phyloP scores from a whole-genome alignment of 2,113 vertebrate genomes.

The Alethe castanea region DNA sequence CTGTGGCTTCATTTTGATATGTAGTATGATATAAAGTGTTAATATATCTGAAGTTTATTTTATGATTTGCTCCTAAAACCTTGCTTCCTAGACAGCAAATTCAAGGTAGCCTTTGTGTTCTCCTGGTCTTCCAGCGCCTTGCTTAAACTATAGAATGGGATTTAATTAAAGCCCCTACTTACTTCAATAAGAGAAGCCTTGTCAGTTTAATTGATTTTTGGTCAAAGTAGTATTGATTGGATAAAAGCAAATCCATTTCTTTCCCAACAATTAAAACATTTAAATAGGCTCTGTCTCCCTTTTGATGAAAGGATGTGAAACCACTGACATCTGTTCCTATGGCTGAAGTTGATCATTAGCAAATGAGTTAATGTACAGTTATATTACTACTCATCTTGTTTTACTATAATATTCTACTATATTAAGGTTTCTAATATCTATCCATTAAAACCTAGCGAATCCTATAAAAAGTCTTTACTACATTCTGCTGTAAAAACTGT shows the following conservation, averaged over 20 bases:
- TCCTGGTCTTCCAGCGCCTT: background rate
- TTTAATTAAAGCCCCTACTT: slow-evolving; percentile 75
- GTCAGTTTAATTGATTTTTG: slow-evolving; percentile 77
- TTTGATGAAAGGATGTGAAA: slow-evolving; percentile 62
- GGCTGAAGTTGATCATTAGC: slow-evolving; percentile 66
- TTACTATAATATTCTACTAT: slow-evolving; percentile 43
- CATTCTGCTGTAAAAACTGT: background rate
- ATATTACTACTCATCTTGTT: slow-evolving; percentile 34
- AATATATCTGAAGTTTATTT: background rate
- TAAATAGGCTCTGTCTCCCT: slow-evolving; percentile 62
- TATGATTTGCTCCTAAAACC: background rate
- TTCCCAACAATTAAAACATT: slow-evolving; percentile 77
- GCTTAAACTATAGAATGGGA: slow-evolving; percentile 52
- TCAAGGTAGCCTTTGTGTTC: background rate
- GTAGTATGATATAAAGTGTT: background rate
- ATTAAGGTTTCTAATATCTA: slow-evolving; percentile 9
- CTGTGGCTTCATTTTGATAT: background rate
- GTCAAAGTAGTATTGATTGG: slow-evolving; percentile 77
- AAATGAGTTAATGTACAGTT: slow-evolving; percentile 69
- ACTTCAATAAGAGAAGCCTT: slow-evolving; percentile 62
- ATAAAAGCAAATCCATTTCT: slow-evolving; percentile 79
- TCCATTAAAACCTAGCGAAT: slow-evolving; percentile 11
- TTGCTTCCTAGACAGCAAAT: background rate
- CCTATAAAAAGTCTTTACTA: background rate
- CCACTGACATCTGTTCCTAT: slow-evolving; percentile 38